phyloP scores from a whole-genome alignment of 2,113 vertebrate genomes.

The Eptesicus fuscus region DNA sequence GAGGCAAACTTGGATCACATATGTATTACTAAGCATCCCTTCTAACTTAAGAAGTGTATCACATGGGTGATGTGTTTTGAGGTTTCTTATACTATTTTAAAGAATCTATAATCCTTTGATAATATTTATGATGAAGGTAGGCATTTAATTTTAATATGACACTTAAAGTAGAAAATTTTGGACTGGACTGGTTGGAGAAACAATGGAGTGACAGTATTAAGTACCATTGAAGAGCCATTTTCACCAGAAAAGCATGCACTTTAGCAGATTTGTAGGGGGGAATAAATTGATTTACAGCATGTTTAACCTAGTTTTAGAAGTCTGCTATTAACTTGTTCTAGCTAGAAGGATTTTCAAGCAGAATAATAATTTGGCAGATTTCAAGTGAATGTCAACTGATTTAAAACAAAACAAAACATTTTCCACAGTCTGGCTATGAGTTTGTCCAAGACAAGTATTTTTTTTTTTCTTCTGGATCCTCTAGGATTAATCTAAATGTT shows the following conservation, averaged over 20 bases:
- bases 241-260: slow-evolving; percentile 47
- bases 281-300: slow-evolving; percentile 68
- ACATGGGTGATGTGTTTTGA: not conserved
- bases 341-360: slow-evolving; percentile 57
- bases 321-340: slow-evolving; percentile 59
- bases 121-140: slow-evolving; percentile 13
- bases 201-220: slow-evolving; percentile 42
- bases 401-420: not conserved
- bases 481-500: not conserved
- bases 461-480: not conserved
- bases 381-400: slow-evolving; percentile 18
- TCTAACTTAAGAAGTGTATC: not conserved
- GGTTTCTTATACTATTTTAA: slow-evolving; percentile 35
- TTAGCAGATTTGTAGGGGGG: slow-evolving; percentile 29
- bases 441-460: not conserved
- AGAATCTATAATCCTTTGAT: not conserved
- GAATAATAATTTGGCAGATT: slow-evolving; percentile 63
- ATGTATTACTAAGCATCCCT: slow-evolving; percentile 40
- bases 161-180: slow-evolving; percentile 35
- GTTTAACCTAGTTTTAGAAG: slow-evolving; percentile 76
- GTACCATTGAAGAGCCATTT: slow-evolving; percentile 23
- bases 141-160: not conserved
- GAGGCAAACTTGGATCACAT: not conserved
- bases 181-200: slow-evolving; percentile 36
- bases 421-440: not conserved